These are phyloP conservation scores for Apodemus agrarius DNA, from an alignment of 2,797 vertebrate species.

Conservation along the genomic window DNA sequence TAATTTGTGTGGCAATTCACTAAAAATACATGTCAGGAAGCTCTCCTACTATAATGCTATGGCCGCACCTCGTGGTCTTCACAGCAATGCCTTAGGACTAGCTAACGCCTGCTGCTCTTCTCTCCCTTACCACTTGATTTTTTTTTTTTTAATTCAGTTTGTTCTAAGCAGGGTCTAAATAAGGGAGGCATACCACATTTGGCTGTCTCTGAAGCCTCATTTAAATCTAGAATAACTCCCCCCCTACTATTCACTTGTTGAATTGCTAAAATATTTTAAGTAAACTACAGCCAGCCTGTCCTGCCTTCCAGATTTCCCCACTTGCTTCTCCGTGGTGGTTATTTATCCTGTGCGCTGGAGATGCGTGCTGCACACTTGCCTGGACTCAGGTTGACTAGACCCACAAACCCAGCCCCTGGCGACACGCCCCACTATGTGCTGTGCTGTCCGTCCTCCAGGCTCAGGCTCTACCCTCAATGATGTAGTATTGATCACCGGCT, in stretches of 20 bases:
- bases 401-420: background rate
- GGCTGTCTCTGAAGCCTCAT: slow-evolving; percentile 10
- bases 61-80: background rate
- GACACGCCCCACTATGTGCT: background rate
- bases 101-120: background rate
- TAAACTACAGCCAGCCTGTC: slow-evolving; percentile 61
- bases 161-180: slow-evolving; percentile 2
- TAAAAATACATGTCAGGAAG: background rate
- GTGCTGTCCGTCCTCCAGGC: accelerated
- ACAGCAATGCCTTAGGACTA: background rate
- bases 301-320: slow-evolving; percentile 62
- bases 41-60: background rate
- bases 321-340: slow-evolving; percentile 29
- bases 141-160: background rate
- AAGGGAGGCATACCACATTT: background rate
- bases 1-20: background rate
- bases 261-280: slow-evolving; percentile 45
- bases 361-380: slow-evolving; percentile 30
- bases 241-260: background rate
- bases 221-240: slow-evolving; percentile 35
- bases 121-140: background rate
- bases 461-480: background rate
- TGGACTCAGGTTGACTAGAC: slow-evolving; percentile 10
- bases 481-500: no score
- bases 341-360: slow-evolving; percentile 54